Evolutionary conservation across 2,797 vertebrate genomes (phyloP).

Genomic region (Vultur gryphus): DNA sequence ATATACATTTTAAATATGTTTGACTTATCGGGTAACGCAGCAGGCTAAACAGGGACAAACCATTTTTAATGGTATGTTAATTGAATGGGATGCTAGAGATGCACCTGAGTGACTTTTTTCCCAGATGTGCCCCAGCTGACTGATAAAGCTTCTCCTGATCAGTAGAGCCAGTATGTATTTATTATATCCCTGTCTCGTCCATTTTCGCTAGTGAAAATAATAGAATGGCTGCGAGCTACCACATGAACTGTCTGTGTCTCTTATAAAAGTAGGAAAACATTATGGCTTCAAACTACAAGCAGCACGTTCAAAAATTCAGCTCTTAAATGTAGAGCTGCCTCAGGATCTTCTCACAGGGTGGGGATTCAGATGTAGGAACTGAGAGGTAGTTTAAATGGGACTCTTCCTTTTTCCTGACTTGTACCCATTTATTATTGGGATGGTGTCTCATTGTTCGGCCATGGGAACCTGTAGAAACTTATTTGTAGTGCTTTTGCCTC

Average conservation of each 20-base stretch:
- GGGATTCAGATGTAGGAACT: not conserved
- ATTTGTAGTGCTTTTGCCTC: not conserved
- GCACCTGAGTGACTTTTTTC: conserved; percentile 48
- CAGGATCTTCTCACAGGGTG: not conserved
- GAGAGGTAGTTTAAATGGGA: not conserved
- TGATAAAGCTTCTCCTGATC: conserved; percentile 62
- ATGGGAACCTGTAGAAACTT: not conserved
- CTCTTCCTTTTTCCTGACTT: not conserved
- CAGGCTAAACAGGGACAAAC: conserved; percentile 49
- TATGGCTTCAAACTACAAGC: not conserved
- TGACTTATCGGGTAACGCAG: conserved; percentile 54
- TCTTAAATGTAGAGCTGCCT: not conserved
- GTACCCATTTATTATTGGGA: not conserved
- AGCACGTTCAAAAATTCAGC: not conserved
- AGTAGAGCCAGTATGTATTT: conserved; percentile 47
- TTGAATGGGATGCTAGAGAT: conserved; percentile 64
- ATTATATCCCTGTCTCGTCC: conserved; percentile 9
- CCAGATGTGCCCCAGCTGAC: conserved; percentile 46
- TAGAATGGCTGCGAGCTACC: not conserved
- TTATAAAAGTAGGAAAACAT: not conserved
- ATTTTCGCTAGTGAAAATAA: conserved; percentile 14
- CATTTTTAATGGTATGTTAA: conserved; percentile 71
- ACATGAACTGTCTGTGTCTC: not conserved
- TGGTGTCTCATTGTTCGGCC: not conserved
- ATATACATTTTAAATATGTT: conserved; percentile 60